Base-by-base conservation (phyloP, 2,113 vertebrate genomes). In the Lontra canadensis region DNA sequence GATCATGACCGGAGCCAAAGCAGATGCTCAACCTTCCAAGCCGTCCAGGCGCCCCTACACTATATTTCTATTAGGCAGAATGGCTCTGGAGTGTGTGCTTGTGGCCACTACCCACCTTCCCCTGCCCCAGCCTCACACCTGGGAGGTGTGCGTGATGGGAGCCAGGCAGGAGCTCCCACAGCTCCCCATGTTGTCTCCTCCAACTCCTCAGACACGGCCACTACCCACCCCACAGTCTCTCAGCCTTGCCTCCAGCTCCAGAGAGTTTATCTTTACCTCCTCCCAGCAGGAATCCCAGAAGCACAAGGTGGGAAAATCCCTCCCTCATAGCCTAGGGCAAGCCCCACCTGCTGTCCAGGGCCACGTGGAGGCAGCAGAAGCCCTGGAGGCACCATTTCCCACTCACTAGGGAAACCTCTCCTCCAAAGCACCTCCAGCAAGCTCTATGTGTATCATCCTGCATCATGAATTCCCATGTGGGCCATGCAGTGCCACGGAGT, bases 121-220 rank as follows among this genome's bases (percentile, higher is more conserved):
- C 65, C 23, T 3, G 21, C 15, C 31, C 31, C n/a, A 36, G 18
- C 34, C 57, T 15, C 31, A 79, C 47, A 25, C 14, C 4, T 26
- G 29, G n/a, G n/a, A n/a, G n/a, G n/a, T n/a, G n/a, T 25, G 7
- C 18, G 31, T 39, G 23, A 49, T 10, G 31, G 2, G 47, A n/a
- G 52, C 49, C 49, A 39, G 9, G 61, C 44, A 44, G 3, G 23
- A 2, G 73, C 29, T 21, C 26, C 71, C n/a, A 29, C 3, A 13
- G 7, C 21, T 44, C 42, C 82, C 39, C 36, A 21, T 4, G 61
- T 44, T 49, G 26, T 29, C 52, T 55, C 52, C 9, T 59, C 25
- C 12, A 52, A 6, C 63, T 14, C 9, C n/a, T 82, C 0, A 0
- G 49, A 49, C 63, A 34, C 17, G 11, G 29, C 2, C 17, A 18